Base-by-base conservation (phyloP, 2,888 invertebrate genomes). In the Didymodactylos carnosus region DNA sequence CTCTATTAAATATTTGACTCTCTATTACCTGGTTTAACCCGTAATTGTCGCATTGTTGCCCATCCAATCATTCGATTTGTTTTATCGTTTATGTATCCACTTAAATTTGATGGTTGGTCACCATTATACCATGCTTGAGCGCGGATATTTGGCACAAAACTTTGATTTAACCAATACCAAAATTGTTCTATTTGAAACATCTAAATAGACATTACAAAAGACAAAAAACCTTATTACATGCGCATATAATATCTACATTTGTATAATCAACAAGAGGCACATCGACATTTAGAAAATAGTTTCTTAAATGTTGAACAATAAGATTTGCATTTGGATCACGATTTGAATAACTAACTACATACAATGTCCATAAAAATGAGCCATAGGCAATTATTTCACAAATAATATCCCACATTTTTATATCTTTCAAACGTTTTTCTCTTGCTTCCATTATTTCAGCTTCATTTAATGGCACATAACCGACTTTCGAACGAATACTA, bases 11-110 rank as follows among this genome's bases (percentile, higher is more conserved):
- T 2, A 49, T 16, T 13, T 25, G 25, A 25, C 25, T 49, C n/a
- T n/a, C n/a, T n/a, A n/a, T n/a, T 14, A 62, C 62, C 62, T 35
- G 62, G 3, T 35, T 25, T 29, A 29, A 82, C 79, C 69, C 86
- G 79, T 29, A 85, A 80, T 79, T 86, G 86, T 73, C 86, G 77
- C 75, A 86, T 81, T 16, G 83, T 82, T 41, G 85, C 86, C 76
- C 84, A 86, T 23, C 86, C 86, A 83, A 86, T 84, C 46, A 86
- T 81, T 62, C 86, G 80, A 29, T 84, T 85, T 11, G 82, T 83
- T 73, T 84, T 82, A 79, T 86, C 86, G 75, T 82, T 81, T 69
- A 86, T 79, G 77, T 83, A 86, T 6, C 84, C 86, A 77, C 84
- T 78, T 76, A 85, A 80, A 46, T 83, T 82, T 76, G 84, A 81